These are phyloP conservation scores for Glyptemys insculpta DNA, from an alignment of 2,797 vertebrate species.

Conservation along the genomic window DNA sequence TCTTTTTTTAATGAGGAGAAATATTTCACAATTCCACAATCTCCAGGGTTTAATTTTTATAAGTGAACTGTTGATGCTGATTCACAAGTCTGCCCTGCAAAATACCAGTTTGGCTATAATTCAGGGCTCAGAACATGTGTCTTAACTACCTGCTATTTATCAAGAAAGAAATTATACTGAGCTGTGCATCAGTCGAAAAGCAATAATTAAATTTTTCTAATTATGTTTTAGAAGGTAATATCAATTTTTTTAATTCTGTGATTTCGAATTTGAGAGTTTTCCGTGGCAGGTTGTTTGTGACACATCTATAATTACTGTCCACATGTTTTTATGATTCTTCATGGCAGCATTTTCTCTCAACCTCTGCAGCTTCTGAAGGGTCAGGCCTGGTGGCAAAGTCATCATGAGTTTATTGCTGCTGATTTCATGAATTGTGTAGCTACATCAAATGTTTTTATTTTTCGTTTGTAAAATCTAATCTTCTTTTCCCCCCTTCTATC, in stretches of 20 bases:
- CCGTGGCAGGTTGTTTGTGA: neutral
- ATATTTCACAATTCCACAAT: conserved; percentile 49
- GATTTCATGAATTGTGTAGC: neutral
- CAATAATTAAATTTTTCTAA: conserved; percentile 52
- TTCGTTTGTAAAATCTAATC: neutral
- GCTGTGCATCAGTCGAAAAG: conserved; percentile 39
- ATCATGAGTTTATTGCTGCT: neutral
- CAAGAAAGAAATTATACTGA: neutral
- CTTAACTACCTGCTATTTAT: conserved; percentile 59
- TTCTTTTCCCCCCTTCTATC: neutral
- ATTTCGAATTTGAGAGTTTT: neutral
- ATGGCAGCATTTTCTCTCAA: neutral
- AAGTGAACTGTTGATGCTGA: conserved; percentile 27
- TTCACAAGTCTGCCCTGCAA: conserved; percentile 51
- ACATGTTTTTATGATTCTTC: neutral
- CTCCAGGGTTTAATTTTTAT: conserved; percentile 66
- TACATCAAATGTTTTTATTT: neutral
- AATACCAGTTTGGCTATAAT: conserved; percentile 53
- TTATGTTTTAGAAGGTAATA: conserved; percentile 9
- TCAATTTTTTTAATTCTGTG: neutral
- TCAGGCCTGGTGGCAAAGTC: conserved; percentile 7
- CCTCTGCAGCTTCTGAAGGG: neutral
- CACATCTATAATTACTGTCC: neutral
- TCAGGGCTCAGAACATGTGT: conserved; percentile 56
- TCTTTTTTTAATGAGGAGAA: conserved; percentile 50